Percentiles rank a stretch among this genome's conserved stretches.
These are phyloP conservation scores for Acipenser oxyrinchus DNA, from an alignment of 2,797 vertebrate species.

Conservation along the genomic window DNA sequence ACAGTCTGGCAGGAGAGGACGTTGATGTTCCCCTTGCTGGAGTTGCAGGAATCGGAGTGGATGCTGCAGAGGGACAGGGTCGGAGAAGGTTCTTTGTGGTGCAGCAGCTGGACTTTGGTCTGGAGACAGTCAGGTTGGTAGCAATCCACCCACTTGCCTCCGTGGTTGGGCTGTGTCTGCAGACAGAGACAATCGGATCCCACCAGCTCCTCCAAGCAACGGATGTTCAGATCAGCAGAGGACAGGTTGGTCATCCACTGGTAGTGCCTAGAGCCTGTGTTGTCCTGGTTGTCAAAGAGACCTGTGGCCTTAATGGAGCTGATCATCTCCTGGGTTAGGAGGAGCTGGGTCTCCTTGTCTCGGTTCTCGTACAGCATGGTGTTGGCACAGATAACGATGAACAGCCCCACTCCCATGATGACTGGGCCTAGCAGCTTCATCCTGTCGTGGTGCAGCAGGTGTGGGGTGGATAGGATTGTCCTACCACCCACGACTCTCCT, in stretches of 20 bases:
- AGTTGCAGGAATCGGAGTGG: constrained; percentile 58
- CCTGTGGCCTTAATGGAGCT: constrained; percentile 53
- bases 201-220: constrained; percentile 55
- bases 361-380: constrained; percentile 92
- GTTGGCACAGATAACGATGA: constrained; percentile 95
- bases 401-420: constrained; percentile 94
- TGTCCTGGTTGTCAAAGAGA: constrained; percentile 26
- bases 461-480: constrained; percentile 37
- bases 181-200: constrained; percentile 51
- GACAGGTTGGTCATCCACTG: constrained; percentile 60
- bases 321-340: constrained; percentile 68
- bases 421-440: constrained; percentile 88
- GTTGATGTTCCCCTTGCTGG: constrained; percentile 47
- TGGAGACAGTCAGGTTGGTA: constrained; percentile 43
- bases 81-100: constrained; percentile 51
- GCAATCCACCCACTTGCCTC: constrained; percentile 27
- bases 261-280: constrained; percentile 43
- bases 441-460: constrained; percentile 66
- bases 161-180: constrained; percentile 21
- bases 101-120: constrained; percentile 47
- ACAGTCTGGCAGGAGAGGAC: constrained; percentile 25
- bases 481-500: constrained; percentile 44
- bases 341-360: constrained; percentile 81
- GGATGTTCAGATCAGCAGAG: constrained; percentile 57
- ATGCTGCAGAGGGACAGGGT: constrained; percentile 49